Evolutionary conservation across 2,113 vertebrate genomes (phyloP).

Genomic region (Cyanoderma ruficeps): DNA sequence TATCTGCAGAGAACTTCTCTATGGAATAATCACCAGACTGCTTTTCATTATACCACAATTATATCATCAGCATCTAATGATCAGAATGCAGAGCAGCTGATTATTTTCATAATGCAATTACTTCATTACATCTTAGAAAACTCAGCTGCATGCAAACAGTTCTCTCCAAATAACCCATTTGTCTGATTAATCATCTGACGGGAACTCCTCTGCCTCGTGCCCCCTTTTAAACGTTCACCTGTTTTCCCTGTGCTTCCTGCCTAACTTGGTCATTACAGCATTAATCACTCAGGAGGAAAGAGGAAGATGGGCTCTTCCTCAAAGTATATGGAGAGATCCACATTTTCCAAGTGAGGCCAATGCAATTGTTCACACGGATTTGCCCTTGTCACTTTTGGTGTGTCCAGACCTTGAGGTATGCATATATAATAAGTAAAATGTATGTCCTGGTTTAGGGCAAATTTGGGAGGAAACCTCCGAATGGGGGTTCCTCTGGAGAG

Average conservation of each 20-base stretch:
- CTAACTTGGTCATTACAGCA: background rate
- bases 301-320: background rate
- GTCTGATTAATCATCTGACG: background rate
- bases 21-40: constrained; percentile 63
- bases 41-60: constrained; percentile 70
- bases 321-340: background rate
- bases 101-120: constrained; percentile 66
- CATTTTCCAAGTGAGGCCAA: background rate
- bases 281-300: background rate
- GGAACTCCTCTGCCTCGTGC: background rate
- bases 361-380: background rate
- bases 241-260: background rate
- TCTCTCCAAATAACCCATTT: constrained; percentile 26
- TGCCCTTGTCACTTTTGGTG: background rate
- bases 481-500: too few relatives aligned
- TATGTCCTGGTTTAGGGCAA: too few relatives aligned
- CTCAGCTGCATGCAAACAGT: constrained; percentile 25
- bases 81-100: constrained; percentile 60
- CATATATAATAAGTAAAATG: too few relatives aligned
- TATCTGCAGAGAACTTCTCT: constrained; percentile 44
- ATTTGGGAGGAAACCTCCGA: too few relatives aligned
- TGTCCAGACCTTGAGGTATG: background rate
- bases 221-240: background rate
- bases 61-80: constrained; percentile 66
- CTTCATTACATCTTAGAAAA: constrained; percentile 38